These are phyloP conservation scores for Paramormyrops kingsleyae DNA, from an alignment of 2,113 vertebrate species.

Conservation along the genomic window DNA sequence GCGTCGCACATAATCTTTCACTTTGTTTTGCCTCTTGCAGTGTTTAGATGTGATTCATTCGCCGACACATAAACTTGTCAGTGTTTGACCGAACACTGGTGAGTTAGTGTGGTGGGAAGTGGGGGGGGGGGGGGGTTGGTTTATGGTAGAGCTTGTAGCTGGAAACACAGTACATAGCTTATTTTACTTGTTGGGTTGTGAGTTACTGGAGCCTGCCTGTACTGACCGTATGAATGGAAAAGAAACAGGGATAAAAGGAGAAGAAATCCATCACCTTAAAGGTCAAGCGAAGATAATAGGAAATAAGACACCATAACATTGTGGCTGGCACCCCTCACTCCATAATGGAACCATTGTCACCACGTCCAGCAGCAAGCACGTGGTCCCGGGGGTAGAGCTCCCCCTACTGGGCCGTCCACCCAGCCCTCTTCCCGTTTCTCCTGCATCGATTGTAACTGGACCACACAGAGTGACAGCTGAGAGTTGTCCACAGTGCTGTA, in stretches of 20 bases:
- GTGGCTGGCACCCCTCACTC: conserved; percentile 49
- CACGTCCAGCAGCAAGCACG: conserved; percentile 7
- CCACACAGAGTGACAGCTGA: not conserved
- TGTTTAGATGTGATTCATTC: not conserved
- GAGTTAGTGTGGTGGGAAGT: not conserved
- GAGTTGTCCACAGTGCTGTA: not conserved
- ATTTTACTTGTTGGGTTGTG: not conserved
- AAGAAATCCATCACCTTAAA: conserved; percentile 50
- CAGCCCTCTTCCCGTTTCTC: not conserved
- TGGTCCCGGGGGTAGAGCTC: conserved; percentile 41
- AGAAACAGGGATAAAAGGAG: not conserved
- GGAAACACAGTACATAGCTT: not conserved
- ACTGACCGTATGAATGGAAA: not conserved
- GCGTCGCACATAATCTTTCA: not conserved
- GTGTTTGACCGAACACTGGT: not conserved
- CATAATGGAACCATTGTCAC: conserved; percentile 62
- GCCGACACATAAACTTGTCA: not conserved
- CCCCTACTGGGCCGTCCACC: conserved; percentile 55
- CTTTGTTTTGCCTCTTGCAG: not conserved
- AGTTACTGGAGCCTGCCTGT: not conserved
- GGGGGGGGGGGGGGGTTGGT: not conserved
- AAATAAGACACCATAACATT: conserved; percentile 56
- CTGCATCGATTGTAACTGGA: not conserved
- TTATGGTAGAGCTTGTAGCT: not conserved
- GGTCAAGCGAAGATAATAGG: conserved; percentile 63